phyloP scores from a whole-genome alignment of 2,113 vertebrate genomes.

The Sardina pilchardus region DNA sequence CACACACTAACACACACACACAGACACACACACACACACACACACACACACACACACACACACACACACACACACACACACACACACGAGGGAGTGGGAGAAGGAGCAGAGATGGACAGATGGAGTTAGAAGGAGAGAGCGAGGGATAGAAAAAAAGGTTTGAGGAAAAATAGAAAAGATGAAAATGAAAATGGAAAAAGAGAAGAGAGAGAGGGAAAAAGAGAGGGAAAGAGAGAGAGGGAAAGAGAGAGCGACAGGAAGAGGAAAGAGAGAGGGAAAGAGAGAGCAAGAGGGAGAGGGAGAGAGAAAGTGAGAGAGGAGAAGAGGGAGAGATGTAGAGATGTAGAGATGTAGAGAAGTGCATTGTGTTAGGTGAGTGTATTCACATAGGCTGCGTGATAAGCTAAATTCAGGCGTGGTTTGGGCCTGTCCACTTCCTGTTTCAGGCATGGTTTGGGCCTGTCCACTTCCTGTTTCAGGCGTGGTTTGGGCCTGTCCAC shows the following conservation, averaged over 20 bases:
- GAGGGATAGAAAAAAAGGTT: conserved; percentile 1
- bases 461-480: no score
- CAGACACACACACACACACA: conserved; percentile 28
- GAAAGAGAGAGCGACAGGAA: background rate
- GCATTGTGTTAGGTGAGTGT: no score
- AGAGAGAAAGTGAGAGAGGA: background rate
- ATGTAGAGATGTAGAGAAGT: background rate
- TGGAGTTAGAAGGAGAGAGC: conserved; percentile 12
- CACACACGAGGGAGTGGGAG: background rate
- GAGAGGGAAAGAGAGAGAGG: background rate
- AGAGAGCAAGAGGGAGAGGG: no score
- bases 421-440: no score
- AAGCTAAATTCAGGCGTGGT: no score
- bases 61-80: no score
- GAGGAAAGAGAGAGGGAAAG: background rate
- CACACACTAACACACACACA: background rate
- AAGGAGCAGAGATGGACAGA: background rate
- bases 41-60: no score
- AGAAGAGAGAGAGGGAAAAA: conserved; percentile 34
- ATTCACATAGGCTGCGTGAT: no score
- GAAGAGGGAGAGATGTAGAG: background rate
- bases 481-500: no score
- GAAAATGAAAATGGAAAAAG: background rate
- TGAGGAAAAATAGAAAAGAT: background rate
- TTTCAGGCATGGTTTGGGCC: no score